Evolutionary conservation across 2,888 invertebrate genomes (phyloP), one percentile per base, ranked within the genome.

Genomic region (Helleia helle): DNA sequence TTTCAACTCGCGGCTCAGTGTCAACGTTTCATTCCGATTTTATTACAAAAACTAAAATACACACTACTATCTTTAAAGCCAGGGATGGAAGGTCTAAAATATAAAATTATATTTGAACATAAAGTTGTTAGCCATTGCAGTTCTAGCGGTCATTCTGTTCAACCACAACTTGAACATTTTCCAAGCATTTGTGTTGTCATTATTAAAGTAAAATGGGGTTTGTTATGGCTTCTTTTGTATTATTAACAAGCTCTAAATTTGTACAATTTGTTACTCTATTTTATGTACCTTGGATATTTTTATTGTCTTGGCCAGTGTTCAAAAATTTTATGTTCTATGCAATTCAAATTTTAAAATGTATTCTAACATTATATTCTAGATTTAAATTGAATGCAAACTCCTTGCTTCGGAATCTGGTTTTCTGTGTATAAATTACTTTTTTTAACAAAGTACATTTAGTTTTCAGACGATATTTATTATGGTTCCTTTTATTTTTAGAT

Each of bases 1-100:
- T 52, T 59, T 59, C 50, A 58, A 65, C 69, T 66, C 52, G 67
- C 59, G 65, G 75, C 75, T 74, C 71, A 73, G 66, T 74, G 76
- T 76, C 76, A 72, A 71, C 74, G 71, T 76, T 77, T 75, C 76
- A 70, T 73, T 72, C 63, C 71, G 76, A 74, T 74, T 75, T 73
- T 63, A 58, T 54, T 56, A 58, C 71, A 52, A 68, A 53, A 40
- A 38, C 56, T 47, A 28, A 25, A 14, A 61, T 37, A 60, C 17
- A 22, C 8, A 46, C 12, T 1, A 1, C n/a, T 40, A 27, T 24
- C 13, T 40, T 50, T 49, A 68, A 54, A 46, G 2, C 1, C 15
- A 1, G 24, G 0, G 1, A 0, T 0, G 38, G 58, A 70, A 49
- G 44, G 60, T 51, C 38, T 25, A 52, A 43, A 54, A 55, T 59